Evolutionary conservation across 2,888 invertebrate genomes (phyloP), one percentile per base, ranked within the genome.

Genomic region (Perdita meconis): DNA sequence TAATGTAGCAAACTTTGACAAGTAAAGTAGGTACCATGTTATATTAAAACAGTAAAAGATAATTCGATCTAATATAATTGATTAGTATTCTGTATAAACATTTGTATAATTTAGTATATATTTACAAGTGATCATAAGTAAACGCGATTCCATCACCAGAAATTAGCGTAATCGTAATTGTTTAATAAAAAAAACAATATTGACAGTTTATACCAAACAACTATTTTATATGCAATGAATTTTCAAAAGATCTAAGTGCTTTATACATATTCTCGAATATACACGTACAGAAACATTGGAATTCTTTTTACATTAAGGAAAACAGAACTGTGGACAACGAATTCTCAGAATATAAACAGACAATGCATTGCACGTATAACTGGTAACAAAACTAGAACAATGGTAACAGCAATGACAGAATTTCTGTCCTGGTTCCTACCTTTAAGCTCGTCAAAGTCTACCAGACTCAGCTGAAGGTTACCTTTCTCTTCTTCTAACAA

Each of bases 401-500:
- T 60, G 75, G 70, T 77, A 85, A 85, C 72, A 76, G 64, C 81
- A 59, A 78, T 63, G 76, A 78, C 72, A 84, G 61, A 82, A 71
- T 68, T 85, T 88, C 84, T 86, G 87, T 87, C 88, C 88, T 89
- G 90, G 91, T 93, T 94, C 89, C 91, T 93, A 93, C 95, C 93
- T 94, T 95, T 94, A 87, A 94, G 94, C 92, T 95, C 95, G 91
- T 96, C 96, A 93, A 96, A 95, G 93, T 97, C 96, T 86, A 97
- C 95, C 90, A 97, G 94, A 93, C 96, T 96, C 90, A 97, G 93
- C 93, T 97, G 97, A 89, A 98, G 94, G 93, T 97, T 97, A 88
- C 97, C 97, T 93, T 97, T 98, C 93, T 98, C 98, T 92, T 97
- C 97, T 93, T 97, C 97, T 81, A 98, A 93, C 90, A 97, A 96